Base-by-base conservation (phyloP, 2,888 invertebrate genomes). In the Lasioglossum calceatum region DNA sequence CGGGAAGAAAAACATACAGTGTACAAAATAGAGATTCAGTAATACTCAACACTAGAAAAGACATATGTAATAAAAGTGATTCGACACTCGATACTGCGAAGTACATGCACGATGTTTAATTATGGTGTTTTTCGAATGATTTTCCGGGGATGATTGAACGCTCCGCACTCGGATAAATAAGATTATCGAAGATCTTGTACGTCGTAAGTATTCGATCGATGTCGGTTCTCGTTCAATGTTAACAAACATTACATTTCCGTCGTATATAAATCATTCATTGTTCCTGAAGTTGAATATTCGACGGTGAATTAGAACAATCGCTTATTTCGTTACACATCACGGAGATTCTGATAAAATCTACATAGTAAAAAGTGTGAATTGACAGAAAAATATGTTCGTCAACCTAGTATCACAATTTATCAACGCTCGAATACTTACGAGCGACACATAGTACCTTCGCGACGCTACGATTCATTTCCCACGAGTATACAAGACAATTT, bases 81-180 rank as follows among this genome's bases (percentile, higher is more conserved):
- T 77, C 67, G 61, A 80, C 77, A 74, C 72, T 64, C 67, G 44
- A 79, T 54, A 67, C 70, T 61, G 79, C 61, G 61, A 86, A 84
- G 85, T 86, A 84, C 80, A 77, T 80, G 77, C 70, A 84, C 74
- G 64, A 77, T 77, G 39, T 67, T 70, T 77, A 71, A 71, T 70
- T 42, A 36, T 58, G 77, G 39, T 39, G 23, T n/a, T 27, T 42
- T 42, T 16, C 44, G 78, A 74, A 42, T 3, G 67, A 58, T 61
- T 42, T 32, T 47, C 61, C 4, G n/a, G n/a, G 12, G 61, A 19
- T 32, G n/a, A 16, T 42, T 23, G 71, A 54, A 70, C 27, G n/a
- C 44, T 71, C 44, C 44, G 42, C n/a, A 42, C 14, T 16, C 44
- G 72, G 44, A 73, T 73, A 73, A 19, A 73, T 73, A 32, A 19